phyloP scores from a whole-genome alignment of 2,113 vertebrate species.

The Atherinomorus stipes region DNA sequence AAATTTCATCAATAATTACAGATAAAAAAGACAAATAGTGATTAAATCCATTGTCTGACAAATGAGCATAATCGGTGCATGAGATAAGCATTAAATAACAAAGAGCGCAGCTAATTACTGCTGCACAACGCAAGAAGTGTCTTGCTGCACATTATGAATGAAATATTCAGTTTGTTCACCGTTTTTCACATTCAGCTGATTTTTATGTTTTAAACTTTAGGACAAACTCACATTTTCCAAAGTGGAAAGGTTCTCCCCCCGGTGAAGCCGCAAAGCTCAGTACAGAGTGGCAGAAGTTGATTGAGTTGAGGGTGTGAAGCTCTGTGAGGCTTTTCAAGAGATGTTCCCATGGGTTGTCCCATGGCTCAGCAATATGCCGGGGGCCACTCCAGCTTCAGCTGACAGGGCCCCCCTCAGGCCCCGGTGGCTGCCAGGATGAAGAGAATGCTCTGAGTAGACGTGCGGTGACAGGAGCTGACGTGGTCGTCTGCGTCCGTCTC shows the following conservation, averaged over 20 bases:
- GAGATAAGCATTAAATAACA: constrained; percentile 51
- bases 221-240: constrained; percentile 15
- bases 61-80: constrained; percentile 57
- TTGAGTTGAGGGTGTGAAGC: constrained; percentile 61
- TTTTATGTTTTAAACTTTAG: constrained; percentile 22
- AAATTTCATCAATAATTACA: constrained; percentile 15
- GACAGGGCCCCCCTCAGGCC: constrained; percentile 64
- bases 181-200: no score
- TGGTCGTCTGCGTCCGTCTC: constrained; percentile 71
- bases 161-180: not conserved
- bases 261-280: constrained; percentile 27
- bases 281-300: constrained; percentile 60
- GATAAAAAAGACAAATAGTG: constrained; percentile 32
- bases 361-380: constrained; percentile 46
- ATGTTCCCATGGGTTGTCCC: constrained; percentile 50
- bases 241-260: constrained; percentile 46
- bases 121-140: constrained; percentile 21
- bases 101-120: constrained; percentile 42
- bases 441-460: constrained; percentile 52
- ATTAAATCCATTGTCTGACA: constrained; percentile 56
- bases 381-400: constrained; percentile 38
- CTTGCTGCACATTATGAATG: constrained; percentile 22
- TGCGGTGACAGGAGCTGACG: constrained; percentile 74
- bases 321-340: constrained; percentile 50
- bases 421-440: constrained; percentile 66